These are phyloP conservation scores for Toxotes chatareus DNA, from an alignment of 2,113 vertebrate species.

Conservation along the genomic window DNA sequence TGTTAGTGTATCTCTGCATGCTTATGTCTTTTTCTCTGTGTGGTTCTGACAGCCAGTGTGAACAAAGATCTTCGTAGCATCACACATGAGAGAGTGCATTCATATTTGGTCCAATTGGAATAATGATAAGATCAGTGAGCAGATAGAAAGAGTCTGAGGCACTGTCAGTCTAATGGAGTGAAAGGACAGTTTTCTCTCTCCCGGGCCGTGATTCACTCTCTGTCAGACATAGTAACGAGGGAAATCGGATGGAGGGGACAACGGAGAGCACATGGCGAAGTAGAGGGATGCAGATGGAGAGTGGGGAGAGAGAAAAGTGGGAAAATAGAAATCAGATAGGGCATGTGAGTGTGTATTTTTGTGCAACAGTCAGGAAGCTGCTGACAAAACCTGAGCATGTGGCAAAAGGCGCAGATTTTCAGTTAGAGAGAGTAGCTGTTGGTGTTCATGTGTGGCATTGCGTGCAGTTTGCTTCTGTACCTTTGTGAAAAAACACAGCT, in stretches of 20 bases:
- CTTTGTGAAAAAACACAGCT: constrained; percentile 35
- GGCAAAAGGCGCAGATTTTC: constrained; percentile 23
- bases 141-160: constrained; percentile 44
- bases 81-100: constrained; percentile 60
- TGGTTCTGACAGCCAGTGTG: constrained; percentile 46
- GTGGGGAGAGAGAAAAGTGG: not conserved
- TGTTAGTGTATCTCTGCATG: constrained; percentile 52
- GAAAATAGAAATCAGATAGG: constrained; percentile 7
- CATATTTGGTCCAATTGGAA: constrained; percentile 62
- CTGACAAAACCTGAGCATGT: constrained; percentile 17
- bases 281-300: constrained; percentile 23
- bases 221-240: constrained; percentile 34
- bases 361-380: constrained; percentile 16
- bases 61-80: constrained; percentile 48
- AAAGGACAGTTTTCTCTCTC: constrained; percentile 56
- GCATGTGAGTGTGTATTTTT: not conserved
- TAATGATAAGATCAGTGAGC: constrained; percentile 69
- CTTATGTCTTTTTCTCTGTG: constrained; percentile 43
- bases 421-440: constrained; percentile 18
- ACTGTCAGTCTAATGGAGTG: constrained; percentile 56
- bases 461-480: constrained; percentile 19
- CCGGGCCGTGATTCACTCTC: constrained; percentile 38
- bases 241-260: constrained; percentile 26
- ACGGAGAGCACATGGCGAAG: constrained; percentile 28
- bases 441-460: constrained; percentile 29